A percentile compares a stretch with the other conserved stretches of the same genome.
phyloP scores from a whole-genome alignment of 2,797 vertebrate species.

The Enteromius thamalakanensis region DNA sequence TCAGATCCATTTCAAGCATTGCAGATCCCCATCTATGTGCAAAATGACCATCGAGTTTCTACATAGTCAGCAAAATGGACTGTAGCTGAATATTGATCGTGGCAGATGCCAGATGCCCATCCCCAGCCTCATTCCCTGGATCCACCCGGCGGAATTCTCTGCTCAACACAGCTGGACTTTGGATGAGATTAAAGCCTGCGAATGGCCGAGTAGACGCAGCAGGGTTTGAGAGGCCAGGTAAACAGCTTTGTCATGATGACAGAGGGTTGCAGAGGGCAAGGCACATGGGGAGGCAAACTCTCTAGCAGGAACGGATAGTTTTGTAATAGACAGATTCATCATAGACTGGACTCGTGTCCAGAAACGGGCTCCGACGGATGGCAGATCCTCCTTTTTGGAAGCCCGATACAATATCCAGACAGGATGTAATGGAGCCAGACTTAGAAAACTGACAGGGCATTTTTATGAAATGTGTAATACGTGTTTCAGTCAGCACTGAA shows the following conservation, averaged over 20 bases:
- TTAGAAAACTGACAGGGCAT: background rate
- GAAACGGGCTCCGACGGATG: background rate
- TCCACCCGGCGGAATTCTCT: background rate
- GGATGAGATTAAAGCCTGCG: constrained; percentile 10
- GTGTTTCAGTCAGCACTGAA: background rate
- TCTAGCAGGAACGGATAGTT: constrained; percentile 26
- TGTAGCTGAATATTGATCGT: constrained; percentile 43
- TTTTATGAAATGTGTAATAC: background rate
- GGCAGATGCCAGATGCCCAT: constrained; percentile 26
- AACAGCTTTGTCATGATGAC: constrained; percentile 59
- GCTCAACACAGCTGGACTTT: constrained; percentile 1
- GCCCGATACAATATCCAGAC: background rate
- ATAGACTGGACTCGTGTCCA: constrained; percentile 8
- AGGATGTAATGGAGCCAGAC: constrained; percentile 1
- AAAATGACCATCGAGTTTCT: background rate
- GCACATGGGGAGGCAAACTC: constrained; percentile 7
- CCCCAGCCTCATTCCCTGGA: background rate
- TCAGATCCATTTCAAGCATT: background rate
- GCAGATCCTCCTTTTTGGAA: background rate
- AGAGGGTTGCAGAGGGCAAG: constrained; percentile 20
- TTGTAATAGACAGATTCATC: constrained; percentile 50
- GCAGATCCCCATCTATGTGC: background rate
- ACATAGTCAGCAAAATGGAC: constrained; percentile 42
- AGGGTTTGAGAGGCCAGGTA: constrained; percentile 36
- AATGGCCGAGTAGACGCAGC: background rate